phyloP scores from a whole-genome alignment of 2,797 vertebrate species.

The Acanthurus tractus region DNA sequence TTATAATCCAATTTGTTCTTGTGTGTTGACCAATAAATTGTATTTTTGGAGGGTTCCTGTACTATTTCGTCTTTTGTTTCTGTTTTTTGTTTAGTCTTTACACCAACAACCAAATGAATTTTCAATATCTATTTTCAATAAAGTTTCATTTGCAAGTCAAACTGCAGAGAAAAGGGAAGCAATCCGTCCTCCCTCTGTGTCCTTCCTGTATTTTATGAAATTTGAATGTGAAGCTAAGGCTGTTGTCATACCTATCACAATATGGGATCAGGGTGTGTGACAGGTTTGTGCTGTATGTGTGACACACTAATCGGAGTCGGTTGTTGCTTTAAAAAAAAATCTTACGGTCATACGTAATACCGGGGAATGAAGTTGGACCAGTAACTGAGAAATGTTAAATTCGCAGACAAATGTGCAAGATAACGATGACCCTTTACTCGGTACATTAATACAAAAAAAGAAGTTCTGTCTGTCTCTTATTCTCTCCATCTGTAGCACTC shows the following conservation, averaged over 20 bases:
- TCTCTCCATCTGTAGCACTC: neutral
- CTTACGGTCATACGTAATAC: neutral
- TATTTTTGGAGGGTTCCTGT: neutral
- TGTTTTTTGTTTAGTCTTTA: neutral
- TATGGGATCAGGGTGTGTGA: constrained; percentile 18
- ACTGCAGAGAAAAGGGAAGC: neutral
- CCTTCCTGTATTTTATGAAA: constrained; percentile 14
- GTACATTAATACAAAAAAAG: neutral
- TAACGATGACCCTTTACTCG: neutral
- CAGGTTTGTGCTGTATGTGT: constrained; percentile 6
- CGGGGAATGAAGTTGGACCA: neutral
- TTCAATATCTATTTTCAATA: neutral
- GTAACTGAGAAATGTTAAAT: neutral
- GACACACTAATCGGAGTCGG: neutral
- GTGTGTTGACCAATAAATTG: neutral
- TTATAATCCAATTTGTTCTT: neutral
- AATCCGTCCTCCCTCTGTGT: constrained; percentile 15
- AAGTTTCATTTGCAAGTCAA: constrained; percentile 13
- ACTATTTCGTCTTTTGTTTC: neutral
- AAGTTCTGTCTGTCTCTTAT: neutral
- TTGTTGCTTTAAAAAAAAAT: neutral
- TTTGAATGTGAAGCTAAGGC: constrained; percentile 33
- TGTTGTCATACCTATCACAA: constrained; percentile 34
- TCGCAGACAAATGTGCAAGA: neutral
- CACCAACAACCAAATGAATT: neutral